These are phyloP conservation scores for Gymnocephalus cernua DNA, from an alignment of 2,113 vertebrate genomes.

Conservation along the genomic window DNA sequence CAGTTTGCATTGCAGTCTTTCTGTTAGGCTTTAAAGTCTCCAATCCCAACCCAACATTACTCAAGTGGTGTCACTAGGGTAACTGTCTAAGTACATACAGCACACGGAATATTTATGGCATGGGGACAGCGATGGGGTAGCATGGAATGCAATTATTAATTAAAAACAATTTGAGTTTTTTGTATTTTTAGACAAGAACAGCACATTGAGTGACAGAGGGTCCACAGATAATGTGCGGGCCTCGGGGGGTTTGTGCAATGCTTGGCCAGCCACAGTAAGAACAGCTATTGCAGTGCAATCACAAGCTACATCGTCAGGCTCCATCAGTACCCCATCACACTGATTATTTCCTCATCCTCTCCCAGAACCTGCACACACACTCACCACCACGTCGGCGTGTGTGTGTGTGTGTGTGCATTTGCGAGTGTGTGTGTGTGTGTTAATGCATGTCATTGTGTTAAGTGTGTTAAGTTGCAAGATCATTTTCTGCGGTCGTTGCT, in stretches of 20 bases:
- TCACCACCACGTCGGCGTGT: background rate
- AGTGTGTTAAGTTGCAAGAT: constrained; percentile 34
- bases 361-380: constrained; percentile 36
- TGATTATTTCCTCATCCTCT: constrained; percentile 66
- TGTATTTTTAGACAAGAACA: background rate
- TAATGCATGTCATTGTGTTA: constrained; percentile 30
- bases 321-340: constrained; percentile 47
- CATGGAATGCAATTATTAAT: background rate
- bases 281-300: constrained; percentile 53
- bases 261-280: constrained; percentile 52
- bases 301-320: constrained; percentile 46
- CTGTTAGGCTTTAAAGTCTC: too few relatives aligned
- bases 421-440: constrained; percentile 6
- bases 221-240: constrained; percentile 17
- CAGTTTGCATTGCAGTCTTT: background rate
- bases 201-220: background rate
- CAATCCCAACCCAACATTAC: too few relatives aligned
- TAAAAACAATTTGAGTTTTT: background rate
- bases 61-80: too few relatives aligned
- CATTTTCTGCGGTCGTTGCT: constrained; percentile 26
- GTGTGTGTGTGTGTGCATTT: background rate
- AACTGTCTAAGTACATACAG: background rate
- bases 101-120: background rate
- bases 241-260: constrained; percentile 50
- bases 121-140: background rate